Conservation (phyloP, 2,888 invertebrate species). For the Ophion ventricosus region DNA sequence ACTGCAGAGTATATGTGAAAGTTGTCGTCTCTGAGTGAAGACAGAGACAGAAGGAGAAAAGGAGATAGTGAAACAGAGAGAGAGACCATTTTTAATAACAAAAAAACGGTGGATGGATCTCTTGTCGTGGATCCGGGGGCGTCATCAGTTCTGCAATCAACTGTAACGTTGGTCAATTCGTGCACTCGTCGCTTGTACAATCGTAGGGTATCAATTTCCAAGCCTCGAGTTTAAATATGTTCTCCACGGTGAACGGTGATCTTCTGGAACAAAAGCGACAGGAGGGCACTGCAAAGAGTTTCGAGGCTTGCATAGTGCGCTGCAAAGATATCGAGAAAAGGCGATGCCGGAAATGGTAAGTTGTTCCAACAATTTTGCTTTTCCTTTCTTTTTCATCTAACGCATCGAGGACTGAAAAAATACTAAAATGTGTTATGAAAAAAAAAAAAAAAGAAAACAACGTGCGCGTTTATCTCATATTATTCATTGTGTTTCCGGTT, state of each 20-base stretch:
- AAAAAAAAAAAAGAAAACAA: no score
- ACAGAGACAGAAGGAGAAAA: background rate
- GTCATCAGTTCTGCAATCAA: conserved; percentile 67
- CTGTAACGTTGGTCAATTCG: conserved; percentile 46
- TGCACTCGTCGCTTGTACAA: conserved; percentile 6
- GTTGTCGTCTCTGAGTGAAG: background rate
- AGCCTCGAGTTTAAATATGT: conserved; percentile 67
- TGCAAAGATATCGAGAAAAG: conserved; percentile 68
- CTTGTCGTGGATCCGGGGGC: conserved; percentile 68
- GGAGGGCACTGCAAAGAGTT: conserved; percentile 70
- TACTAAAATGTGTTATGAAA: no score
- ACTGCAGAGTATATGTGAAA: no score
- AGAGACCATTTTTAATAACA: background rate
- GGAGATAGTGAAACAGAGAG: background rate
- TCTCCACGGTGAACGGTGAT: conserved; percentile 72
- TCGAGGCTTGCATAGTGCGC: conserved; percentile 70
- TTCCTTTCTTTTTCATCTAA: background rate
- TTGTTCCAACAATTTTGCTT: conserved; percentile 31
- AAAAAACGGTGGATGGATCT: conserved; percentile 62
- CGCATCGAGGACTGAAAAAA: background rate
- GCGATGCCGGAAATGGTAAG: conserved; percentile 69
- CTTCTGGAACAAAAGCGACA: conserved; percentile 68
- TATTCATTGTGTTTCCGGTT: background rate
- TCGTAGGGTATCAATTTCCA: background rate
- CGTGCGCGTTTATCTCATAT: no score